Percentiles rank a stretch among this genome's conserved stretches.
phyloP scores from a whole-genome alignment of 2,888 invertebrate genomes.

The Scrobipalpa atriplicella region DNA sequence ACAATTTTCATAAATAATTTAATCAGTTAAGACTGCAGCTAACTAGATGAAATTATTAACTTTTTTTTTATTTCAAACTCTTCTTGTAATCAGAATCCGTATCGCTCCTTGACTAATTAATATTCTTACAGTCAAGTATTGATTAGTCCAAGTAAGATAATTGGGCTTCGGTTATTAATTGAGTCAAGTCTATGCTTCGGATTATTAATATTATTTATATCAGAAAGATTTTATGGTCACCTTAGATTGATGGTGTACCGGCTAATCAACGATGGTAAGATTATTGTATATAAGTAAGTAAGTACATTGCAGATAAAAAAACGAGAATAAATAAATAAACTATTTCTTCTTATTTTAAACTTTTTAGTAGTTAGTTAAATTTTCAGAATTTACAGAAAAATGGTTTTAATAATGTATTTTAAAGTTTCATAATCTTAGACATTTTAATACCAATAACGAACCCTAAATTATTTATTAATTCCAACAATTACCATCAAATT shows the following conservation, averaged over 20 bases:
- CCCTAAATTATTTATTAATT: no score
- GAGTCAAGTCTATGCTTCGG: conserved; percentile 45
- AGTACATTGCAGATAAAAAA: not conserved
- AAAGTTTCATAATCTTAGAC: no score
- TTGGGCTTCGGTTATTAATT: conserved; percentile 69
- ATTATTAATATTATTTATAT: conserved; percentile 42
- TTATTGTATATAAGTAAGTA: not conserved
- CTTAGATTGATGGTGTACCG: not conserved
- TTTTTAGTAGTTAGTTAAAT: no score
- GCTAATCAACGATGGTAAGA: not conserved
- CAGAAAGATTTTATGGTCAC: conserved; percentile 12
- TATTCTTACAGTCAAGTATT: conserved; percentile 44
- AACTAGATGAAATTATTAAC: not conserved
- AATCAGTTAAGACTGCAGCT: no score
- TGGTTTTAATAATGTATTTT: no score
- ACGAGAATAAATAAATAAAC: not conserved
- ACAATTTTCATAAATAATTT: no score
- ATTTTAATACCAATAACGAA: no score
- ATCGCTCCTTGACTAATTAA: not conserved
- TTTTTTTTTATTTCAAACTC: not conserved
- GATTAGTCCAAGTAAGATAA: conserved; percentile 67
- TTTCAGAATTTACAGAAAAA: no score
- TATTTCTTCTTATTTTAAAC: no score
- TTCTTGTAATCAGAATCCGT: not conserved
- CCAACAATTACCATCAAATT: not conserved